Evolutionary conservation across 2,113 vertebrate genomes (phyloP).

Genomic region (Xiphophorus hellerii): DNA sequence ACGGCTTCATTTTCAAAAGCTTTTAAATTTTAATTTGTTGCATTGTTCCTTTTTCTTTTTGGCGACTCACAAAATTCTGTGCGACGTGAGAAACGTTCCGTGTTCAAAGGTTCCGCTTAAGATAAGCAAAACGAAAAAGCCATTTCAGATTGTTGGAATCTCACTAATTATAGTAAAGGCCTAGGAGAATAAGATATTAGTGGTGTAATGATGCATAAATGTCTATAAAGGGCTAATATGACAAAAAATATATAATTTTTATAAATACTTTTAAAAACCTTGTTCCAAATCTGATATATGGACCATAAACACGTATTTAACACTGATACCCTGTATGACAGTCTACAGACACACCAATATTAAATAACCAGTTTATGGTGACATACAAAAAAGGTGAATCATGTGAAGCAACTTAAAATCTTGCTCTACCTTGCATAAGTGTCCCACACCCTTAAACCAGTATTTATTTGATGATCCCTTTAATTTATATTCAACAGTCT

Average conservation of each 20-base stretch:
- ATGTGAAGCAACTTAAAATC: too few species aligned
- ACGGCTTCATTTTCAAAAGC: not conserved
- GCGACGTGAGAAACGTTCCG: slow-evolving; percentile 21
- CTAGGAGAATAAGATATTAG: not conserved
- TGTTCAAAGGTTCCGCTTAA: slow-evolving; percentile 29
- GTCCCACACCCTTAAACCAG: too few species aligned
- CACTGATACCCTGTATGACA: too few species aligned
- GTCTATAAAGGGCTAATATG: not conserved
- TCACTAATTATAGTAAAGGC: not conserved
- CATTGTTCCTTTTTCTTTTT: not conserved
- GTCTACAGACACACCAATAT: too few species aligned
- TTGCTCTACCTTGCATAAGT: too few species aligned
- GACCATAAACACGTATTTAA: not conserved
- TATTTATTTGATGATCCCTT: too few species aligned
- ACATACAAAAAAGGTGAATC: too few species aligned
- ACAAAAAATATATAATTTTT: not conserved
- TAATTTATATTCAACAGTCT: too few species aligned
- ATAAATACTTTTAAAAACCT: not conserved
- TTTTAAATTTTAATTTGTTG: not conserved
- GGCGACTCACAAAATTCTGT: slow-evolving; percentile 13
- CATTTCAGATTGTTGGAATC: not conserved
- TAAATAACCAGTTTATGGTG: too few species aligned
- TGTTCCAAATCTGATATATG: not conserved
- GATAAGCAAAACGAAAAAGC: not conserved
- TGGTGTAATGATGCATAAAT: not conserved